A percentile compares a stretch with the other conserved stretches of the same genome.
These are phyloP conservation scores for Xanthorhoe spadicearia DNA, from an alignment of 2,888 invertebrate genomes.

Conservation along the genomic window DNA sequence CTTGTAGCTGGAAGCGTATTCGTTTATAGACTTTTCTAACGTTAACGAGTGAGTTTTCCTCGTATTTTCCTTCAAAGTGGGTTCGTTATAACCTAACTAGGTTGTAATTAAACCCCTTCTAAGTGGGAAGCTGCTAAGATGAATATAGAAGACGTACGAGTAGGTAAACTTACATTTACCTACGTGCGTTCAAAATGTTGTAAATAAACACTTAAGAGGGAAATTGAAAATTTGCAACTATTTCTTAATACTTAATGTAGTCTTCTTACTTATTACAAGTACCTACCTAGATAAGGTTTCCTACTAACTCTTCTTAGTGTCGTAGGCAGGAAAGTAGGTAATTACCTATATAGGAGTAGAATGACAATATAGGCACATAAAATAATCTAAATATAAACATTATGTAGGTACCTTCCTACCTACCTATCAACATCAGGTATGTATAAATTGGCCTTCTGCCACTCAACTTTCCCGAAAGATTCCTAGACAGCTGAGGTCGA, in stretches of 20 bases:
- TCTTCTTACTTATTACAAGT: too few relatives aligned
- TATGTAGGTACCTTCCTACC: too few relatives aligned
- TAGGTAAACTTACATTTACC: neutral
- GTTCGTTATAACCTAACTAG: slow-evolving; percentile 7
- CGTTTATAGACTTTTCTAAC: slow-evolving; percentile 8
- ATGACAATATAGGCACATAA: too few relatives aligned
- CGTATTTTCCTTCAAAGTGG: slow-evolving; percentile 12
- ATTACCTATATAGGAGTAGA: too few relatives aligned
- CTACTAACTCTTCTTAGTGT: too few relatives aligned
- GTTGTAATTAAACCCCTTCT: slow-evolving; percentile 12
- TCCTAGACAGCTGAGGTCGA: slow-evolving; percentile 37
- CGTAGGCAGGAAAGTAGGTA: too few relatives aligned
- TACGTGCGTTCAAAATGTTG: neutral
- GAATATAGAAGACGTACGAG: slow-evolving; percentile 8
- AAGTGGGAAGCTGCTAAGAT: slow-evolving; percentile 10
- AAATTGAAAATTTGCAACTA: neutral
- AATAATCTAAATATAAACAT: too few relatives aligned
- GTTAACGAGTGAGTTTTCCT: slow-evolving; percentile 3
- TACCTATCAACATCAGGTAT: too few relatives aligned
- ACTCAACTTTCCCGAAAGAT: slow-evolving; percentile 32
- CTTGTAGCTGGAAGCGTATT: neutral
- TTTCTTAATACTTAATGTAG: too few relatives aligned
- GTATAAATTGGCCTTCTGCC: slow-evolving; percentile 29
- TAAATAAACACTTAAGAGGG: neutral
- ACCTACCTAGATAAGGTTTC: too few relatives aligned